A percentile compares a stretch with the other conserved stretches of the same genome.
phyloP scores from a whole-genome alignment of 2,113 vertebrate genomes.

The Peromyscus maniculatus region DNA sequence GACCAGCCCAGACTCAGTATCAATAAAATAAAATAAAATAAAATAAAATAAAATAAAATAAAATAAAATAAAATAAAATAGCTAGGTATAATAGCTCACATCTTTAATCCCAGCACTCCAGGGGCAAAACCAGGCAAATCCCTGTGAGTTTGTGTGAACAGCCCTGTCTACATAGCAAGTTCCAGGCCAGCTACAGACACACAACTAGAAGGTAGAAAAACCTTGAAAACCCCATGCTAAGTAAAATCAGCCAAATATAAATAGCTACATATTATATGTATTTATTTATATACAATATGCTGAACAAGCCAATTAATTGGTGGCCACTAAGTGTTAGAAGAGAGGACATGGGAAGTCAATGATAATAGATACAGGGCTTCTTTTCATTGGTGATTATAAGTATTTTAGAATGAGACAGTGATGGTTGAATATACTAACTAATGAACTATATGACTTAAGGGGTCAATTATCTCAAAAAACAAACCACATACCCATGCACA shows the following conservation, averaged over 20 bases:
- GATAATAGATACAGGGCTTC: not conserved
- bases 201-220: not conserved
- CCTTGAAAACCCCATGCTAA: not conserved
- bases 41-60: not conserved
- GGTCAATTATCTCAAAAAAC: not conserved
- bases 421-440: not conserved
- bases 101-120: not conserved
- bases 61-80: not conserved
- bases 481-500: not conserved
- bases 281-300: not conserved
- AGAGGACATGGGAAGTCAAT: not conserved
- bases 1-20: not conserved
- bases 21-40: not conserved
- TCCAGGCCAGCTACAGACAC: not conserved
- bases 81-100: not conserved
- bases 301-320: not conserved
- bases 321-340: not conserved
- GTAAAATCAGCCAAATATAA: not conserved
- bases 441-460: not conserved
- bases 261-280: not conserved
- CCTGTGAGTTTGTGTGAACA: not conserved
- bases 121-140: not conserved
- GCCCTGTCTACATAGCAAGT: not conserved
- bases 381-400: not conserved
- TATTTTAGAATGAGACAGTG: slow-evolving; percentile 1